A percentile compares a stretch with the other conserved stretches of the same genome.
These are phyloP conservation scores for Priapulus caudatus DNA, from an alignment of 2,888 invertebrate species.

Conservation along the genomic window DNA sequence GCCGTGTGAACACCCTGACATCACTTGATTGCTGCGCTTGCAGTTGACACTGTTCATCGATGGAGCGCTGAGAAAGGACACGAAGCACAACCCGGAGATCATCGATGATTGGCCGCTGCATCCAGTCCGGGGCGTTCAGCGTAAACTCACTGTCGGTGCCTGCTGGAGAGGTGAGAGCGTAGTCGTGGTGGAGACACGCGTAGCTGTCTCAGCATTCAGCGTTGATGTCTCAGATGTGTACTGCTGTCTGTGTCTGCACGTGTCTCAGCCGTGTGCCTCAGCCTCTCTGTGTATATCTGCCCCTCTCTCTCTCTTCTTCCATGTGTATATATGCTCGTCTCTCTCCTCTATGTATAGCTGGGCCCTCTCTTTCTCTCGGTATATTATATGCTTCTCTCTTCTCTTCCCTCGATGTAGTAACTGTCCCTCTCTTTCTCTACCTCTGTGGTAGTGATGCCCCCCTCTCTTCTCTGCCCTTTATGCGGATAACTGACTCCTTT, in stretches of 20 bases:
- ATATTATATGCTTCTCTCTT: no score
- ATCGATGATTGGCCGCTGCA: slow-evolving; percentile 99
- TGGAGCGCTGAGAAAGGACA: slow-evolving; percentile 56
- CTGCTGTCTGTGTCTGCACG: slow-evolving; percentile 4
- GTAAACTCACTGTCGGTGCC: slow-evolving; percentile 84
- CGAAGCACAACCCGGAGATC: slow-evolving; percentile 79
- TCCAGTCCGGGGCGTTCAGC: slow-evolving; percentile 82
- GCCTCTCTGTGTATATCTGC: no score
- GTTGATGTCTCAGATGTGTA: not conserved
- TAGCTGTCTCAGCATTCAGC: slow-evolving; percentile 45
- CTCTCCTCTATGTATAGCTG: no score
- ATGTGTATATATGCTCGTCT: no score
- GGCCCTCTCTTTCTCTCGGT: no score
- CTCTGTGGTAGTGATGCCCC: no score
- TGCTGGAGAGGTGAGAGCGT: slow-evolving; percentile 86
- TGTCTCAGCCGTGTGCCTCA: not conserved
- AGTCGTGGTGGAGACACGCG: slow-evolving; percentile 60
- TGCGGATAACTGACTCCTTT: no score
- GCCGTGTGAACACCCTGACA: no score
- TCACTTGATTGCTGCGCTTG: slow-evolving; percentile 12
- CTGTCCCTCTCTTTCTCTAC: no score
- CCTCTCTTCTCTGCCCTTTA: no score
- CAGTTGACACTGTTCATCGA: slow-evolving; percentile 59
- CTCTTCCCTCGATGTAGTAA: no score
- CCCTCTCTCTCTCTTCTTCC: no score